Conservation (phyloP, 2,888 invertebrate species). For the Magallana nippona region DNA sequence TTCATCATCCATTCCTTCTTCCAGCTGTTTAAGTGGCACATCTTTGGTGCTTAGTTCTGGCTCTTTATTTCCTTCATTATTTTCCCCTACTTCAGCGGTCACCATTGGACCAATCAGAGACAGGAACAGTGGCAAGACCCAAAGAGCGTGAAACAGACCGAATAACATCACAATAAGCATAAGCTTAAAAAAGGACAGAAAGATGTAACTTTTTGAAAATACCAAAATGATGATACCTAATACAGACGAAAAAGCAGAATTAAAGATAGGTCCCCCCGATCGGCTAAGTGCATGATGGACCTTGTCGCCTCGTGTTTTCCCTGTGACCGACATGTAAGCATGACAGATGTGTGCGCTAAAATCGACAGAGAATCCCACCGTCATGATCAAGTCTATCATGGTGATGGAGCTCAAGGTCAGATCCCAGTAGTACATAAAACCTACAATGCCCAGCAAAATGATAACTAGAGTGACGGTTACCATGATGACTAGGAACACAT, state of each 20-base stretch:
- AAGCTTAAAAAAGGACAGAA: conserved; percentile 59
- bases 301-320: conserved; percentile 45
- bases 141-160: conserved; percentile 54
- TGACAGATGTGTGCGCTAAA: conserved; percentile 67
- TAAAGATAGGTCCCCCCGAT: conserved; percentile 57
- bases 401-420: conserved; percentile 69
- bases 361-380: conserved; percentile 73
- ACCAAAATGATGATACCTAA: conserved; percentile 57
- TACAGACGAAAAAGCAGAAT: conserved; percentile 59
- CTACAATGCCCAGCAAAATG: conserved; percentile 69
- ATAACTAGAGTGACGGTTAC: conserved; percentile 66
- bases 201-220: conserved; percentile 57
- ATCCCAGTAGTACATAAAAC: conserved; percentile 69
- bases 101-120: conserved; percentile 53
- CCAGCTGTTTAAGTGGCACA: not conserved
- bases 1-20: not conserved
- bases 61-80: not conserved
- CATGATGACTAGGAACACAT: conserved; percentile 63
- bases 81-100: not conserved
- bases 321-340: conserved; percentile 56
- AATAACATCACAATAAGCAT: conserved; percentile 61
- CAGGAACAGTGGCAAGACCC: conserved; percentile 57
- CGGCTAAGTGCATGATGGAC: conserved; percentile 51
- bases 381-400: conserved; percentile 71
- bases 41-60: not conserved